Base-by-base conservation (phyloP, 2,113 vertebrate species). In the Baryphthengus martii region DNA sequence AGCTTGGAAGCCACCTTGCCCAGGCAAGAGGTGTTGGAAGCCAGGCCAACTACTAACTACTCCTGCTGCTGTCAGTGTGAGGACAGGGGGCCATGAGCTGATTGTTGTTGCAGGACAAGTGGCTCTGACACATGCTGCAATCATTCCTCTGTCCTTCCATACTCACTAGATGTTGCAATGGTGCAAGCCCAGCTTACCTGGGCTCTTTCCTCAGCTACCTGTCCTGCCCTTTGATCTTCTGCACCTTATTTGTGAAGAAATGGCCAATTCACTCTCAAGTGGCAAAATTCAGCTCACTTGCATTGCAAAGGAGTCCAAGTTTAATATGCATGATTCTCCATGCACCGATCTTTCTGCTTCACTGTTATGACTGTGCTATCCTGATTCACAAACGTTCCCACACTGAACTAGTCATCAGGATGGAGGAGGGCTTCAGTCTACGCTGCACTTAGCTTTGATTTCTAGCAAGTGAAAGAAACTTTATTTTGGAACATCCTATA, bases 381-480 rank as follows among this genome's bases (percentile, higher is more conserved):
- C 63, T 28, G 17, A 3, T n/a, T 84, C 10, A 7, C n/a, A 80
- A 76, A 59, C 13, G 4, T 68, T 85, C n/a, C 49, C 31, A 73
- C 39, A 37, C 13, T 33, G 24, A 88, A 76, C 58, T 19, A 47
- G 26, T 35, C 13, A 71, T 52, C 31, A 59, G 52, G 31, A 56
- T 42, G 42, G 89, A 67, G 67, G 25, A 72, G 6, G 31, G 13
- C 8, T 72, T 72, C 42, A 33, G 31, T 29, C 6, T 76, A 13
- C 29, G 13, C 15, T 44, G 17, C 28, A 77, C 42, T 81, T 80
- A 76, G 19, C 26, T 80, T 84, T 80, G 39, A 80, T 45, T 56
- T 80, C 73, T 80, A 58, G n/a, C 47, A 90, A 94, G 42, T 19
- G 47, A 67, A 72, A 44, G n/a, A 63, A 81, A 85, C 49, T 33